Evolutionary conservation across 2,797 vertebrate species (phyloP).

Genomic region (Coregonus suidteri): DNA sequence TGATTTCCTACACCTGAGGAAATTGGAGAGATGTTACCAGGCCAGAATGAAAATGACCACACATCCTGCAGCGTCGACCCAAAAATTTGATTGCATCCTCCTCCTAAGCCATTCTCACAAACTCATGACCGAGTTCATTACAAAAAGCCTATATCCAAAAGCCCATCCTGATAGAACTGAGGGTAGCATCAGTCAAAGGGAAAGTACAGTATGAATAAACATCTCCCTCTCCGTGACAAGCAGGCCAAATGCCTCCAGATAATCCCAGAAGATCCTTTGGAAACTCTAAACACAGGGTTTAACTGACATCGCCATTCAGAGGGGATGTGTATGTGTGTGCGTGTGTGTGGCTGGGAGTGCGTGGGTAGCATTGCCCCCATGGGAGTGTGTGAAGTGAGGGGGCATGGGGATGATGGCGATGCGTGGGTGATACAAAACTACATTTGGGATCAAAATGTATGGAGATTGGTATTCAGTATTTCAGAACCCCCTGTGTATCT

Average conservation of each 20-base stretch:
- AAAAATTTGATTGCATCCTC: not conserved
- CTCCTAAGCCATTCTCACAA: not conserved
- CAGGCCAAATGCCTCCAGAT: not conserved
- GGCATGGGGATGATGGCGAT: not conserved
- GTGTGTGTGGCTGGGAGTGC: not conserved
- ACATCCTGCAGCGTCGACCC: not conserved
- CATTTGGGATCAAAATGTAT: not conserved
- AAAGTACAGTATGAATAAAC: not conserved
- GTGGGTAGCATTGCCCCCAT: not conserved
- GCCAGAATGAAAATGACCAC: not conserved
- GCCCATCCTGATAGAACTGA: not conserved
- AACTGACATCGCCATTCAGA: not conserved
- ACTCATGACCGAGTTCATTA: not conserved
- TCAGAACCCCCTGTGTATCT: not conserved
- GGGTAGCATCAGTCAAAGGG: not conserved
- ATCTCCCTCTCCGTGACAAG: not conserved
- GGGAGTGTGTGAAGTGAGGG: not conserved
- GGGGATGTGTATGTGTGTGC: conserved; percentile 1
- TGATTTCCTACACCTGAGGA: conserved; percentile 6
- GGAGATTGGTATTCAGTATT: no score
- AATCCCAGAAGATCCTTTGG: not conserved
- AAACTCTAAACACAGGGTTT: not conserved
- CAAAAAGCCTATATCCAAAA: not conserved
- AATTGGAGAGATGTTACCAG: not conserved
- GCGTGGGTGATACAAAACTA: not conserved